These are phyloP conservation scores for Tyto alba DNA, from an alignment of 2,113 vertebrate species.

Conservation along the genomic window DNA sequence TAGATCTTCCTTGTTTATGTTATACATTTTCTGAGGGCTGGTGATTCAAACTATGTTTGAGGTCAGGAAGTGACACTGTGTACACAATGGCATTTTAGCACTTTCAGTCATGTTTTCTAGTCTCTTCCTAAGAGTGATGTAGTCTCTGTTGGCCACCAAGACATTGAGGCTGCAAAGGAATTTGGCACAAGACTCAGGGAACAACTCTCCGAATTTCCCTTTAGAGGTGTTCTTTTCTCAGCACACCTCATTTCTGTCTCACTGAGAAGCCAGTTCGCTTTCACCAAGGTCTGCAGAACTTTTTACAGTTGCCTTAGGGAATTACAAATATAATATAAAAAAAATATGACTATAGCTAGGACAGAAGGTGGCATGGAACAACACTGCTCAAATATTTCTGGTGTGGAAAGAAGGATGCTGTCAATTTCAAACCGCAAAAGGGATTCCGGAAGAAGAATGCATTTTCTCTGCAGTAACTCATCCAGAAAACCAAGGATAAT, in stretches of 20 bases:
- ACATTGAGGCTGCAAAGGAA: constrained; percentile 22
- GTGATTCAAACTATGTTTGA: neutral
- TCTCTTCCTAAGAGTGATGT: neutral
- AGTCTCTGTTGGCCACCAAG: constrained; percentile 11
- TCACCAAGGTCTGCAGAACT: constrained; percentile 13
- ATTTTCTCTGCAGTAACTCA: neutral
- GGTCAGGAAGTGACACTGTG: neutral
- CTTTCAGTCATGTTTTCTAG: constrained; percentile 10
- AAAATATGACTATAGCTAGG: neutral
- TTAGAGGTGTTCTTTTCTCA: constrained; percentile 30
- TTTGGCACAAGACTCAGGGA: constrained; percentile 12
- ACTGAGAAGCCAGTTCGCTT: constrained; percentile 27
- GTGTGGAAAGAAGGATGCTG: neutral
- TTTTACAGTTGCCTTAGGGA: neutral
- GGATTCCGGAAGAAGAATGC: neutral
- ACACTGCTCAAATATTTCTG: neutral
- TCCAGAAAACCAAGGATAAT: neutral
- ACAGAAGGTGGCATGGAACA: neutral
- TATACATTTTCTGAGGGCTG: neutral
- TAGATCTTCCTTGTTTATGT: neutral
- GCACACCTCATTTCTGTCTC: constrained; percentile 45
- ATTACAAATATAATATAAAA: neutral
- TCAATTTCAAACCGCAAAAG: constrained; percentile 16
- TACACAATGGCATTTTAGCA: constrained; percentile 6
- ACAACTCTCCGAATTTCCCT: neutral